These are phyloP conservation scores for Siniperca chuatsi DNA, from an alignment of 2,113 vertebrate species.

Conservation along the genomic window DNA sequence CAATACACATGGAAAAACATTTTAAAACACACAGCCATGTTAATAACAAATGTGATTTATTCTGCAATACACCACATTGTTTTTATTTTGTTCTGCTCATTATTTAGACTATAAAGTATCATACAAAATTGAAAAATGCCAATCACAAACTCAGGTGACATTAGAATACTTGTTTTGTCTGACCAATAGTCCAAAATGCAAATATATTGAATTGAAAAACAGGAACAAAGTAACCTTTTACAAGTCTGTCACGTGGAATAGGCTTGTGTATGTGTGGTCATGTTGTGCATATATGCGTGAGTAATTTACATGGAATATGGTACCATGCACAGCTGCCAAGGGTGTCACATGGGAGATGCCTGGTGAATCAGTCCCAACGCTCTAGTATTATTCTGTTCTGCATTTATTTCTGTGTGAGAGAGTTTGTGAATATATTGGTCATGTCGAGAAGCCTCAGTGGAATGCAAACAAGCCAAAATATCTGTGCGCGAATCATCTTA, in stretches of 20 bases:
- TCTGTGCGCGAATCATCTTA: constrained; percentile 28
- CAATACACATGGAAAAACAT: neutral
- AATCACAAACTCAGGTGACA: neutral
- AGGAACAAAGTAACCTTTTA: neutral
- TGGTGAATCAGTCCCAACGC: constrained; percentile 12
- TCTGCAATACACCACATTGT: neutral
- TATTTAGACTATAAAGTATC: neutral
- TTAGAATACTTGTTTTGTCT: neutral
- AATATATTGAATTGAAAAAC: neutral
- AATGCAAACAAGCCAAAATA: constrained; percentile 30
- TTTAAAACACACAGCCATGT: neutral
- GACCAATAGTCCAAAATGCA: neutral
- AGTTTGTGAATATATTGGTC: constrained; percentile 35
- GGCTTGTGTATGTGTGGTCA: constrained; percentile 19
- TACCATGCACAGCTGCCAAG: constrained; percentile 23
- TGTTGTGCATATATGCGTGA: constrained; percentile 13
- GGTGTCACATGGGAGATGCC: constrained; percentile 32
- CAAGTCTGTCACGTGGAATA: constrained; percentile 32
- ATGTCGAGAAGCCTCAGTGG: constrained; percentile 25
- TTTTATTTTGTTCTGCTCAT: neutral
- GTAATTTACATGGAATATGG: constrained; percentile 42
- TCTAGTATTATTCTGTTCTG: constrained; percentile 23
- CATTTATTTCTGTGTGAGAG: neutral
- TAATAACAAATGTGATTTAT: constrained; percentile 42
- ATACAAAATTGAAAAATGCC: neutral